Evolutionary conservation across 2,888 invertebrate species (phyloP).

Genomic region (Eristalis arbustorum): DNA sequence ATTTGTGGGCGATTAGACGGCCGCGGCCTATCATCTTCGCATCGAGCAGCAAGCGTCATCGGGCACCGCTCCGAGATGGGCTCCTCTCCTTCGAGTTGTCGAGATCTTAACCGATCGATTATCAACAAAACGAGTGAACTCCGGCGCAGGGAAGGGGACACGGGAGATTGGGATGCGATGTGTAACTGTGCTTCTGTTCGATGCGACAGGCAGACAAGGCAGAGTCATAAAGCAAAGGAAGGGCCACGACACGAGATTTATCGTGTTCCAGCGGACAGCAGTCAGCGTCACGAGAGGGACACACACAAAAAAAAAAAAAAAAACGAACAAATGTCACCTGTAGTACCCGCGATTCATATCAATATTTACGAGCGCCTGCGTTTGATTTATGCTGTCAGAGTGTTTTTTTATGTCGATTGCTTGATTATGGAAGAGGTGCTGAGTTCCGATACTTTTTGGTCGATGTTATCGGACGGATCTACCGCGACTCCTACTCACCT

Average conservation of each 20-base stretch:
- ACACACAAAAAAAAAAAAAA: too few relatives aligned
- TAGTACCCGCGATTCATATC: conserved; percentile 60
- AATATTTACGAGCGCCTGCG: conserved; percentile 54
- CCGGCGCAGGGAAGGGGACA: too few relatives aligned
- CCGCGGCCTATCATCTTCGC: conserved; percentile 12
- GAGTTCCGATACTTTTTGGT: conserved; percentile 21
- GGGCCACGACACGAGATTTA: conserved; percentile 40
- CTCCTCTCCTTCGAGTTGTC: conserved; percentile 1
- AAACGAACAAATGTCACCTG: conserved; percentile 48
- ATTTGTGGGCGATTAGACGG: conserved; percentile 53
- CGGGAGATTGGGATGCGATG: background rate
- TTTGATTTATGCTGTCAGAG: conserved; percentile 59
- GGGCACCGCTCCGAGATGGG: too few relatives aligned
- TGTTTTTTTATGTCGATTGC: conserved; percentile 48
- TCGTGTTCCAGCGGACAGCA: conserved; percentile 28
- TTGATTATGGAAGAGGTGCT: conserved; percentile 46
- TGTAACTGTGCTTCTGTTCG: conserved; percentile 65
- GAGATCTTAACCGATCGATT: conserved; percentile 42
- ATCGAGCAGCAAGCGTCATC: background rate
- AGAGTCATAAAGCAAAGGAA: conserved; percentile 3
- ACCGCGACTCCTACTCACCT: conserved; percentile 26
- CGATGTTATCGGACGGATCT: conserved; percentile 33
- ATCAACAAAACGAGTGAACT: conserved; percentile 9
- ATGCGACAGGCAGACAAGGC: conserved; percentile 24
- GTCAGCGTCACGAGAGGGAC: background rate